Evolutionary conservation across 2,888 invertebrate species (phyloP).

Genomic region (Empis livida): DNA sequence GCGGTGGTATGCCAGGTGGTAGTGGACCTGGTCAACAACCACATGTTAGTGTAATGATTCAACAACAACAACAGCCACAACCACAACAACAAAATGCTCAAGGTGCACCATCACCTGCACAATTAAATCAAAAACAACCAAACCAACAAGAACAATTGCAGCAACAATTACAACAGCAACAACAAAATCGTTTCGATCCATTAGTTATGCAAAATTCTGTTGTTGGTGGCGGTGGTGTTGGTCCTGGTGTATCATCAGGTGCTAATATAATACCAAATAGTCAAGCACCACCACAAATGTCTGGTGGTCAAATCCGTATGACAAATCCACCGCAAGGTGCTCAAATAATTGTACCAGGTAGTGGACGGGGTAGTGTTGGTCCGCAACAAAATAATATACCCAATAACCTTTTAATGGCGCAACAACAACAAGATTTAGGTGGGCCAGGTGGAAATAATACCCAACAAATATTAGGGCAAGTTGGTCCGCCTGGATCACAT

Average conservation of each 20-base stretch:
- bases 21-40: constrained; percentile 16
- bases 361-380: not conserved
- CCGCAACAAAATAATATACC: constrained; percentile 1
- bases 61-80: constrained; percentile 13
- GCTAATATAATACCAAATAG: not conserved
- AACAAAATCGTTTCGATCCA: constrained; percentile 10
- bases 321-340: not conserved
- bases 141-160: constrained; percentile 14
- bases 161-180: constrained; percentile 9
- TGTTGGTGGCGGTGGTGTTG: constrained; percentile 14
- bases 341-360: not conserved
- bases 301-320: constrained; percentile 7
- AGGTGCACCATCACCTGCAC: constrained; percentile 6
- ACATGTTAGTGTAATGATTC: constrained; percentile 6
- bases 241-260: not conserved
- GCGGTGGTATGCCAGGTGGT: constrained; percentile 14
- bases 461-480: too few relatives aligned
- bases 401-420: not conserved
- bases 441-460: not conserved
- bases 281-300: not conserved
- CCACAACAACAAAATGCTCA: constrained; percentile 13
- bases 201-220: constrained; percentile 1
- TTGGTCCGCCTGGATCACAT: too few relatives aligned
- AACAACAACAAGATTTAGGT: constrained; percentile 5
- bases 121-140: constrained; percentile 20